phyloP scores from a whole-genome alignment of 2,888 invertebrate species.

The Coelogynopora nodosa region DNA sequence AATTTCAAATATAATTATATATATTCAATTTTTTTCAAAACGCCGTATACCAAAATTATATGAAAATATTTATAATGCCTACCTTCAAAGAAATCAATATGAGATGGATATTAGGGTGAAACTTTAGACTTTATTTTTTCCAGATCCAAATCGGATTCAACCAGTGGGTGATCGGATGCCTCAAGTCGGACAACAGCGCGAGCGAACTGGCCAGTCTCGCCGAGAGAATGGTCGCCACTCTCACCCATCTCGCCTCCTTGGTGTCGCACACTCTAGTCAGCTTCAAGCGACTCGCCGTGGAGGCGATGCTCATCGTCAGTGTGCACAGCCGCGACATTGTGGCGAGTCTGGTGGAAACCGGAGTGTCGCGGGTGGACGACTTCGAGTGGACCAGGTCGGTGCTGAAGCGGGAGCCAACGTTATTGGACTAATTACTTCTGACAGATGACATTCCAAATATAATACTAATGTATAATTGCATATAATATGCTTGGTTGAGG shows the following conservation, averaged over 20 bases:
- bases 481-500: no score
- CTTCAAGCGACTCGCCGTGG: conserved; percentile 57
- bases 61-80: no score
- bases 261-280: conserved; percentile 53
- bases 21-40: no score
- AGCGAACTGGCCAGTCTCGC: background rate
- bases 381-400: conserved; percentile 60
- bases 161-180: background rate
- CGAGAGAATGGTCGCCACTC: conserved; percentile 42
- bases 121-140: no score
- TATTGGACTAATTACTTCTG: no score
- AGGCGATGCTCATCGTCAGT: conserved; percentile 59
- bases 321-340: conserved; percentile 61
- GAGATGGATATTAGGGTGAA: no score
- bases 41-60: no score
- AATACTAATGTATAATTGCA: no score
- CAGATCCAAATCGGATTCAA: conserved; percentile 25
- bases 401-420: no score
- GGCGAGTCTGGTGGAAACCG: conserved; percentile 53
- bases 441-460: no score
- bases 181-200: background rate
- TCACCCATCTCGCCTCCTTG: conserved; percentile 56
- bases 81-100: no score
- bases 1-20: no score
- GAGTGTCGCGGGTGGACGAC: conserved; percentile 55